phyloP scores from a whole-genome alignment of 2,113 vertebrate genomes.

The Oplegnathus fasciatus region DNA sequence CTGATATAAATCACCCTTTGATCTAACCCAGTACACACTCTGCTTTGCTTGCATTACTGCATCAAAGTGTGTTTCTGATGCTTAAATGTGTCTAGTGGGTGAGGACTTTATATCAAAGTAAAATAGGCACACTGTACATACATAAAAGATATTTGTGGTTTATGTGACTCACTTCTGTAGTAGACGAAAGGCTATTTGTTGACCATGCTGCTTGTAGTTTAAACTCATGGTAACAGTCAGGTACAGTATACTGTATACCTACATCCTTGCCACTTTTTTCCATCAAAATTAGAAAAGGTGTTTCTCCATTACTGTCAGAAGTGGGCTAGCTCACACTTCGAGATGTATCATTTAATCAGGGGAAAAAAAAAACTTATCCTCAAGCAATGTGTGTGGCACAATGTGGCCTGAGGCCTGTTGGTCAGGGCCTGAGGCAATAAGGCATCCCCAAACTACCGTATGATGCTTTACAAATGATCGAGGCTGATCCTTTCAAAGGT shows the following conservation, averaged over 20 bases:
- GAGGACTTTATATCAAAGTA: constrained; percentile 28
- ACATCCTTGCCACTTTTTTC: neutral
- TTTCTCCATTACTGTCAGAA: neutral
- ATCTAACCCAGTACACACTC: constrained; percentile 20
- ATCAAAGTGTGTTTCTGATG: constrained; percentile 37
- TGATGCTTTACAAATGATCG: neutral
- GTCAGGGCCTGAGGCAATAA: neutral
- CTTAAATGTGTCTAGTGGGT: neutral
- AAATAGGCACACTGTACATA: neutral
- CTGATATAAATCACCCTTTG: constrained; percentile 45
- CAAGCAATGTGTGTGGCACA: neutral
- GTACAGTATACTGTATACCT: neutral
- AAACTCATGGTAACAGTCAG: neutral
- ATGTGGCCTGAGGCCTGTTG: no score
- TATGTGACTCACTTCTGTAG: neutral
- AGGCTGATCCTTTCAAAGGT: neutral
- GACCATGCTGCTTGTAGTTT: neutral
- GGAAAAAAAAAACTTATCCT: neutral
- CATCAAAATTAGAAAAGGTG: neutral
- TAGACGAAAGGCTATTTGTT: neutral
- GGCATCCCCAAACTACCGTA: neutral
- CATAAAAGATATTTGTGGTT: constrained; percentile 1
- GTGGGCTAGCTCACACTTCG: neutral
- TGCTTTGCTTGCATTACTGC: constrained; percentile 25
- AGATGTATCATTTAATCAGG: neutral